phyloP scores from a whole-genome alignment of 2,888 invertebrate species.

The Cerceris ruficornis region DNA sequence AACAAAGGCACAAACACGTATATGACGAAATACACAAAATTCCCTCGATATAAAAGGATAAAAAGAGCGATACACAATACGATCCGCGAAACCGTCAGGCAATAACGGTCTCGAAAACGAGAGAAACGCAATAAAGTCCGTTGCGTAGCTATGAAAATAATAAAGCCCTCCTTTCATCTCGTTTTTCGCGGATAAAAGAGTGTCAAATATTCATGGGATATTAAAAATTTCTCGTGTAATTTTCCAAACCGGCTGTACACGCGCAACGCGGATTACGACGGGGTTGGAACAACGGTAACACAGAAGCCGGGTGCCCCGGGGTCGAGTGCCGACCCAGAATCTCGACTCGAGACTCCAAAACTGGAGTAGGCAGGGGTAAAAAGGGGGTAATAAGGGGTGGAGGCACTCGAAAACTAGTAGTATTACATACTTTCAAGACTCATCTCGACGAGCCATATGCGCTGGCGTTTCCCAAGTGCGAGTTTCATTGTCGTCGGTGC shows the following conservation, averaged over 20 bases:
- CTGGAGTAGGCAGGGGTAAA: constrained; percentile 19
- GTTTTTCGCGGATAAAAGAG: not conserved
- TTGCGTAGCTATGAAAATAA: too few species aligned
- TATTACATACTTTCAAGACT: constrained; percentile 13
- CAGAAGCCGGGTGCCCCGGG: not conserved
- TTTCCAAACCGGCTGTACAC: constrained; percentile 16
- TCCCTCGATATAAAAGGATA: too few species aligned
- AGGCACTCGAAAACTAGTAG: constrained; percentile 35
- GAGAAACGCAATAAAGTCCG: too few species aligned
- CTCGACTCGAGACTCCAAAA: constrained; percentile 54
- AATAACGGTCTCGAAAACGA: too few species aligned
- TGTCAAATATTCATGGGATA: constrained; percentile 1
- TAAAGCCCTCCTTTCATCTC: not conserved
- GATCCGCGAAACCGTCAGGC: too few species aligned
- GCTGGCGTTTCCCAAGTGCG: constrained; percentile 13
- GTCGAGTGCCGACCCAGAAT: constrained; percentile 64
- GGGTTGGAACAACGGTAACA: not conserved
- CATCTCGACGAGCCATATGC: constrained; percentile 37
- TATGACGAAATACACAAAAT: too few species aligned
- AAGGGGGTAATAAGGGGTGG: not conserved
- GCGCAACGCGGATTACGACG: constrained; percentile 4
- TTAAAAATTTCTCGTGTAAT: constrained; percentile 5
- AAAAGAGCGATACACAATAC: too few species aligned
- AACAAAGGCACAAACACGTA: too few species aligned
- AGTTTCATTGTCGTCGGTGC: constrained; percentile 43